Evolutionary conservation across 2,113 vertebrate species (phyloP).

Genomic region (Prionailurus bengalensis): DNA sequence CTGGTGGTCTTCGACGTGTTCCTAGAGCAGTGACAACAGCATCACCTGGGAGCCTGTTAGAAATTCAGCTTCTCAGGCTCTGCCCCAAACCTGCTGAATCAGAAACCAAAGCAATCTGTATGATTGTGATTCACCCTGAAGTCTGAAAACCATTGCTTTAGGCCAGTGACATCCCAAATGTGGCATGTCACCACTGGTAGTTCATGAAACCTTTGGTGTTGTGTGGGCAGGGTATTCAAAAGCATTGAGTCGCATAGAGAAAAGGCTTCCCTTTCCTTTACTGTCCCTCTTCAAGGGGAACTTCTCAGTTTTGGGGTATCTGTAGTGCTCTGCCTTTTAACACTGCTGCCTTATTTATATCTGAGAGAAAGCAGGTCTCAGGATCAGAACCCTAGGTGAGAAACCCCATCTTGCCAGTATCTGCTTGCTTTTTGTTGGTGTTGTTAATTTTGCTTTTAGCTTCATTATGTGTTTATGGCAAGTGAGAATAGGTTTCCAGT

Average conservation of each 20-base stretch:
- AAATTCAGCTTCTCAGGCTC: background rate
- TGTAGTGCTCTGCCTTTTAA: background rate
- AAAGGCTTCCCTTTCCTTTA: background rate
- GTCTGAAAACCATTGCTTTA: background rate
- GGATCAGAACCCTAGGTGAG: background rate
- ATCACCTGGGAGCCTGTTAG: background rate
- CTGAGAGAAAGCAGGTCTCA: background rate
- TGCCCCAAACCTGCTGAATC: background rate
- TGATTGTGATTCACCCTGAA: background rate
- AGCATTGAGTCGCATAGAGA: background rate
- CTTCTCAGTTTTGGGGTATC: background rate
- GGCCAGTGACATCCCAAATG: background rate
- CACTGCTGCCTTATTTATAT: background rate
- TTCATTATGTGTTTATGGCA: background rate
- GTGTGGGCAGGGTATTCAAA: background rate
- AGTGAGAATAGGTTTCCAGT: background rate
- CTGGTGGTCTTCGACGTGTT: background rate
- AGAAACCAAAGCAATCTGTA: background rate
- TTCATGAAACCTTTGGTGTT: background rate
- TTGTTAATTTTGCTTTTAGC: conserved; percentile 7
- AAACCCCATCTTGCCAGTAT: background rate
- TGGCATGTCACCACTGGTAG: background rate
- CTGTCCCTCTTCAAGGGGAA: background rate
- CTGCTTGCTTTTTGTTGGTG: background rate
- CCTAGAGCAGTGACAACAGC: background rate